A percentile compares a stretch with the other conserved stretches of the same genome.
Evolutionary conservation across 2,888 invertebrate genomes (phyloP).

Genomic region (Cataglyphis cursor): DNA sequence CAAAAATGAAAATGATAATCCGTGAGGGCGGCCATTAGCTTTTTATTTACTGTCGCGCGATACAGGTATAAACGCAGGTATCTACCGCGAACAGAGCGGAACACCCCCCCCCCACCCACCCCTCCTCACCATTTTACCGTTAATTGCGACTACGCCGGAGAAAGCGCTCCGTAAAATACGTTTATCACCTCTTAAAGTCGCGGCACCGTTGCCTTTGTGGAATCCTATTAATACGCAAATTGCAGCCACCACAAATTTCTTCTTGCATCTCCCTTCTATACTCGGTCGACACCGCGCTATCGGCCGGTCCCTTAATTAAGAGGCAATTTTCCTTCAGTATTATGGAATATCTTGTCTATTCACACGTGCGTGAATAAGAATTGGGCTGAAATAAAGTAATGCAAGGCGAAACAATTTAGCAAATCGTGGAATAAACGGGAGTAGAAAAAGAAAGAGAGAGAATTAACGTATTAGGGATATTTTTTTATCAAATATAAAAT

Average conservation of each 20-base stretch:
- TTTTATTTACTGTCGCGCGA: conserved; percentile 63
- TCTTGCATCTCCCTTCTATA: conserved; percentile 13
- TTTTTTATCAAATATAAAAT: neutral
- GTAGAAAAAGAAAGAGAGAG: neutral
- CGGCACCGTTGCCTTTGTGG: conserved; percentile 55
- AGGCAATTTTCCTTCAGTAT: conserved; percentile 46
- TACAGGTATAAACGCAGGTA: conserved; percentile 16
- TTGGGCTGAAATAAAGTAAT: neutral
- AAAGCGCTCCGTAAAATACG: conserved; percentile 75
- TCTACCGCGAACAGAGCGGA: conserved; percentile 14
- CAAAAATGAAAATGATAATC: conserved; percentile 65
- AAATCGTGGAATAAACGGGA: neutral
- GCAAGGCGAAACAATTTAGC: neutral
- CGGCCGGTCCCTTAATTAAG: conserved; percentile 44
- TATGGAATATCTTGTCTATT: conserved; percentile 34
- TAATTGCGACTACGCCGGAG: conserved; percentile 73
- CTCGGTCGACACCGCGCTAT: conserved; percentile 40
- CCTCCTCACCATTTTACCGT: conserved; percentile 71
- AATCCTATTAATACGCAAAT: conserved; percentile 76
- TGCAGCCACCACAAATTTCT: conserved; percentile 66
- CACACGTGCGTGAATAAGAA: conserved; percentile 22
- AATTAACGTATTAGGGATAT: neutral
- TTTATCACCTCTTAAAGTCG: conserved; percentile 77
- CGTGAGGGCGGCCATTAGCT: conserved; percentile 58
- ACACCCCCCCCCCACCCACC: neutral